Evolutionary conservation across 2,113 vertebrate species (phyloP), one percentile per base, ranked within the genome.

Genomic region (Antidorcas marsupialis): DNA sequence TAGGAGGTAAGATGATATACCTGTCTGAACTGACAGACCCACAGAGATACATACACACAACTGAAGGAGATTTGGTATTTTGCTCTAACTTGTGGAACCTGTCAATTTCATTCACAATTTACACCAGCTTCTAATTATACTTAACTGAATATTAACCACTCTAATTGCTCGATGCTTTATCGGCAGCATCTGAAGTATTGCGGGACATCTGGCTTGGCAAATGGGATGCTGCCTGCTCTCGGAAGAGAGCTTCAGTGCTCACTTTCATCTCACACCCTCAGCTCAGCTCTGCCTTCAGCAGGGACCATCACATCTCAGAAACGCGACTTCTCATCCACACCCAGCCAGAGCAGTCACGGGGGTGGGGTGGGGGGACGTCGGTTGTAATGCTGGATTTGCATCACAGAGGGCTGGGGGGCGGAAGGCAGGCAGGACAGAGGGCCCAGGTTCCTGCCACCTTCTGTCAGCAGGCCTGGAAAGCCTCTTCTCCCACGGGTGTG

Each of bases 101-200:
- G 93, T 95, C 98, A 96, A 97, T 97, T 98, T 95, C 98, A 96
- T 91, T 97, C 96, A 93, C 67, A 92, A 97, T 96, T 98, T 96
- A 98, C 86, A 94, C 85, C 95, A 92, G 95, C 86, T 97, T 97
- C 98, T 97, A 98, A 98, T 98, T 96, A 96, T 92, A 97, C 91
- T 96, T 94, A 98, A 98, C 94, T 97, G 95, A 97, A 97, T 98
- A 98, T 96, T 97, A 98, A 97, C 96, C 59, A 89, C 87, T 96
- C 94, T 97, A 98, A 98, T 97, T 98, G 97, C 97, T 97, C 79
- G 74, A 62, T 91, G 87, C 92, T 98, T 97, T 96, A 97, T 36
- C 92, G 92, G 92, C 96, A 60, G 90, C 64, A 96, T 94, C 82
- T 90, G 60, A 96, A 96, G 84, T 74, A 98, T 4, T 57, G 50